These are phyloP conservation scores for Portunus trituberculatus DNA, from an alignment of 1,140 invertebrate species.

Conservation along the genomic window DNA sequence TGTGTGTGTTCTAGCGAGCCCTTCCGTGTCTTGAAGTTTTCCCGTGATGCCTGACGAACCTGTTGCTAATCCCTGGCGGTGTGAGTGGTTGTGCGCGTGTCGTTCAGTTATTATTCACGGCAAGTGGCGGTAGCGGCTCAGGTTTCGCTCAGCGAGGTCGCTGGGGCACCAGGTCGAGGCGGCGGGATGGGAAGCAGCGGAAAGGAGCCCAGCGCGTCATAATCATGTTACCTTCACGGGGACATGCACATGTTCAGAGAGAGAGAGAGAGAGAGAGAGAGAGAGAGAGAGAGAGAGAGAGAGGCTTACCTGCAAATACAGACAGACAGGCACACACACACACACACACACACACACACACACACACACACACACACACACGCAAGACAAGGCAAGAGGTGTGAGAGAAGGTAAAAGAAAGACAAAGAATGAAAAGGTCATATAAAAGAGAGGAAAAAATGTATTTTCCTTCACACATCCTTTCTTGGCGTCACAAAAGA, in stretches of 20 bases:
- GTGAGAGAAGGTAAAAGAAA: background rate
- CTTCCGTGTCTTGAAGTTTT: background rate
- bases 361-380: background rate
- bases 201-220: background rate
- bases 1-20: no score
- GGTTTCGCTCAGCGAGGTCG: background rate
- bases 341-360: constrained; percentile 11
- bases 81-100: background rate
- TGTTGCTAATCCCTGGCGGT: background rate
- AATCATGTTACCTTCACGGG: background rate
- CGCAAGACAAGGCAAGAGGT: background rate
- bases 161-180: background rate
- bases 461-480: background rate
- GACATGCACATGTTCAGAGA: background rate
- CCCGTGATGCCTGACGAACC: background rate
- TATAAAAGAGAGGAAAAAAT: background rate
- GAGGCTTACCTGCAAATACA: background rate
- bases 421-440: constrained; percentile 10
- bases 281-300: constrained; percentile 6
- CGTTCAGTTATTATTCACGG: background rate
- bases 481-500: background rate
- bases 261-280: background rate
- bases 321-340: background rate
- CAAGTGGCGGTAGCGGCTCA: background rate
- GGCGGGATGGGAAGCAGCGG: background rate